Evolutionary conservation across 2,888 invertebrate genomes (phyloP).

Genomic region (Crocallis elinguaria): DNA sequence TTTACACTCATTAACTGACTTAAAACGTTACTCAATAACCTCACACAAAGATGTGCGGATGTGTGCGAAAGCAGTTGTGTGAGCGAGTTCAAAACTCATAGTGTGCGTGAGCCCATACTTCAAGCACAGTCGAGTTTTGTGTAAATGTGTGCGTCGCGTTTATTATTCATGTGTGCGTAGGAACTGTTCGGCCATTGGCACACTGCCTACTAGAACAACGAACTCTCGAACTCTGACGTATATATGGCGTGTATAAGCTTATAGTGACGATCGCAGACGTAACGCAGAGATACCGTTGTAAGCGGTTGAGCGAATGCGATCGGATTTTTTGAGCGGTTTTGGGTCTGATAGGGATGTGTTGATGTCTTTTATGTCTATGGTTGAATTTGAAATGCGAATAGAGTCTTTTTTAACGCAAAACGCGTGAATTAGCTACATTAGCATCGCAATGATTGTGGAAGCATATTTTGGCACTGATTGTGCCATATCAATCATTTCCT

Average conservation of each 20-base stretch:
- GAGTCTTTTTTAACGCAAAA: no score
- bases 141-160: conserved; percentile 33
- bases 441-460: no score
- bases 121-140: background rate
- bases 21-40: conserved; percentile 56
- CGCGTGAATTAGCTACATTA: no score
- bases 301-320: conserved; percentile 5
- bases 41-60: conserved; percentile 38
- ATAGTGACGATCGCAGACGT: conserved; percentile 57
- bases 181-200: conserved; percentile 70
- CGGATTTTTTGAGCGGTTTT: background rate
- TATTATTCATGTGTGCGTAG: conserved; percentile 43
- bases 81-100: background rate
- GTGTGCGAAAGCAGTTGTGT: conserved; percentile 40
- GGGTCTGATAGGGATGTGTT: background rate
- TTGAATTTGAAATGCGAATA: no score
- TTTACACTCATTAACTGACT: conserved; percentile 12
- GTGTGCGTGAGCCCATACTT: conserved; percentile 5
- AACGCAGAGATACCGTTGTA: conserved; percentile 59
- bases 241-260: conserved; percentile 51
- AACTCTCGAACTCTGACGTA: conserved; percentile 74
- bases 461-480: no score
- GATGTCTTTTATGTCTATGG: background rate
- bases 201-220: conserved; percentile 82
- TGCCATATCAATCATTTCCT: no score